Evolutionary conservation across 1,140 invertebrate genomes (phyloP).

Genomic region (Colletes latitarsis): DNA sequence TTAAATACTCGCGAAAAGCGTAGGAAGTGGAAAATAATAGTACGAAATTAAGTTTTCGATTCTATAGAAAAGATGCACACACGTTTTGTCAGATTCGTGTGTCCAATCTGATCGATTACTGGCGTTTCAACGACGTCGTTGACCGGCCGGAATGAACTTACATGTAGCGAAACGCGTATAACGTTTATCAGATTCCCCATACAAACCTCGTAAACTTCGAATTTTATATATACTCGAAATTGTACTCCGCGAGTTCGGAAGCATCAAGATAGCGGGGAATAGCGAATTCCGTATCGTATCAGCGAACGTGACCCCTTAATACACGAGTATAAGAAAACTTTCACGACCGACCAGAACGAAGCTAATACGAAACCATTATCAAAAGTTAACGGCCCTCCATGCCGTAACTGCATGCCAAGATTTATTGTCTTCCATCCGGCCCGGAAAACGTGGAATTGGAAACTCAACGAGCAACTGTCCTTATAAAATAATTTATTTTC

Average conservation of each 20-base stretch:
- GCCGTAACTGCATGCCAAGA: constrained; percentile 42
- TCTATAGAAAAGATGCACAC: too few relatives aligned
- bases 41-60: too few relatives aligned
- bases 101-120: not conserved
- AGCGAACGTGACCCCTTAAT: constrained; percentile 34
- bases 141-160: not conserved
- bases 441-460: not conserved
- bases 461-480: constrained; percentile 12
- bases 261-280: not conserved
- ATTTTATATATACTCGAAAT: constrained; percentile 1
- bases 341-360: constrained; percentile 44
- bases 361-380: constrained; percentile 59
- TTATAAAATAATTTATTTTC: not conserved
- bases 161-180: not conserved
- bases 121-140: not conserved
- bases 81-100: too few relatives aligned
- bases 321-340: constrained; percentile 48
- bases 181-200: not conserved
- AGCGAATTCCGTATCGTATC: not conserved
- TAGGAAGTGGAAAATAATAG: too few relatives aligned
- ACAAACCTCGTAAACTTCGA: not conserved
- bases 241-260: not conserved
- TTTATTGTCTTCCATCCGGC: constrained; percentile 45
- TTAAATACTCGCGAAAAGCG: too few relatives aligned
- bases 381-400: constrained; percentile 50